Evolutionary conservation across 2,113 vertebrate species (phyloP), one percentile per base, ranked within the genome.

Genomic region (Symphodus melops): DNA sequence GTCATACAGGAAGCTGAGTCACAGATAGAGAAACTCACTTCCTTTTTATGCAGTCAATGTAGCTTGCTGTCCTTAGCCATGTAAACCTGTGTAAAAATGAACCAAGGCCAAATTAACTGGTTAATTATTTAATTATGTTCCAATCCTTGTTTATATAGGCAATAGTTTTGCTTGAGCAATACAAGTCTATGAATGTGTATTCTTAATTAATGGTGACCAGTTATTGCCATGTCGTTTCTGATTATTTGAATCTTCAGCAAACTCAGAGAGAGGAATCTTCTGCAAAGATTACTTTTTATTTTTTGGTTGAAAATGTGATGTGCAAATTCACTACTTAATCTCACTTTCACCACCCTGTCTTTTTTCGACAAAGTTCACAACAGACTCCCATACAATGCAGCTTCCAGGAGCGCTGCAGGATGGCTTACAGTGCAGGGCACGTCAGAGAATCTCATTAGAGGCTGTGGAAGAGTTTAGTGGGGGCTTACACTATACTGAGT

Each of bases 361-460:
- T 57, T 1, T 64, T 79, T 62, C 1, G 33, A 11, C 25, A 13
- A 0, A 19, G 28, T 51, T 16, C 13, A 41, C 21, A 9, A 28
- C 39, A 65, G 14, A 16, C n/a, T 63, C 28, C 9, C n/a, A 58
- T 44, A 59, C 3, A 9, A 51, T 61, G 60, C 51, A 64, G 33
- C 63, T 77, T 67, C 37, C 49, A 13, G 37, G 23, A 79, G 61
- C 5, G 1, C 62, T 68, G 72, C 64, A 57, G 83, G 58, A 14
- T 78, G 72, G 87, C 90, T 89, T 90, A 88, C 79, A 23, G 58
- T 9, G 56, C 66, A 52, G 52, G 49, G 67, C 61, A 77, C 20
- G 33, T 80, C 70, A 74, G 69, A 3, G 87, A 89, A 91, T 89
- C 88, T 86, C 81, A 89, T 92, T 92, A 91, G 84, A 16, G 81